Evolutionary conservation across 2,113 vertebrate species (phyloP).

Genomic region (Choloepus hoffmanni): DNA sequence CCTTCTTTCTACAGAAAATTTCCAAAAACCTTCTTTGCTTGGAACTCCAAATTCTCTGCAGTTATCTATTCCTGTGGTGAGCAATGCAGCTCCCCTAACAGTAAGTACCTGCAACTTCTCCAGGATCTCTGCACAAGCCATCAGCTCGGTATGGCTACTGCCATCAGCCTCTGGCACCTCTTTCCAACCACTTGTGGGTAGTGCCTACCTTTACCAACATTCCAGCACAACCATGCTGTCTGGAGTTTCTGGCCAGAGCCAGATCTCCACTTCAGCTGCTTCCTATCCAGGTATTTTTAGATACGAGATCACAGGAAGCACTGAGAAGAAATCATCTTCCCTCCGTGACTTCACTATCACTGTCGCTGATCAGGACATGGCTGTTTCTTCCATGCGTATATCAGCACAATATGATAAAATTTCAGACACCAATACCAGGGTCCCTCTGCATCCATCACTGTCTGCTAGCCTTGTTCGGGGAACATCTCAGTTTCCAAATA

Average conservation of each 20-base stretch:
- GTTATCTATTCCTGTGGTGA: slow-evolving; percentile 31
- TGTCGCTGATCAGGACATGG: not conserved
- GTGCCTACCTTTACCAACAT: slow-evolving; percentile 52
- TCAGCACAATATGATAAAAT: not conserved
- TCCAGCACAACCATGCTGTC: slow-evolving; percentile 5
- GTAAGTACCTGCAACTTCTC: slow-evolving; percentile 45
- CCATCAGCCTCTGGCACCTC: slow-evolving; percentile 17
- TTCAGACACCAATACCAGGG: not conserved
- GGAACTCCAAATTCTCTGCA: not conserved
- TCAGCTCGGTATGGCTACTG: slow-evolving; percentile 47
- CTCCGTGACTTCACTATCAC: slow-evolving; percentile 28
- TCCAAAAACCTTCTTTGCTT: not conserved
- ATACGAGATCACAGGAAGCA: not conserved
- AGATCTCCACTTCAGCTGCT: not conserved
- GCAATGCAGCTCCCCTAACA: not conserved
- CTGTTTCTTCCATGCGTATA: not conserved
- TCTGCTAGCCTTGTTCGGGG: not conserved
- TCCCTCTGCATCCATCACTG: not conserved
- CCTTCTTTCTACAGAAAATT: slow-evolving; percentile 48
- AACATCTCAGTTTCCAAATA: not conserved
- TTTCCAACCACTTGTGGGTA: slow-evolving; percentile 30
- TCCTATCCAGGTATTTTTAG: not conserved
- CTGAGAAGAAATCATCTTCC: not conserved
- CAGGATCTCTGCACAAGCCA: not conserved
- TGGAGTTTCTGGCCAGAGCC: not conserved